Evolutionary conservation across 1,140 invertebrate species (phyloP), one percentile per base, ranked within the genome.

Genomic region (Hypsibius dujardini): DNA sequence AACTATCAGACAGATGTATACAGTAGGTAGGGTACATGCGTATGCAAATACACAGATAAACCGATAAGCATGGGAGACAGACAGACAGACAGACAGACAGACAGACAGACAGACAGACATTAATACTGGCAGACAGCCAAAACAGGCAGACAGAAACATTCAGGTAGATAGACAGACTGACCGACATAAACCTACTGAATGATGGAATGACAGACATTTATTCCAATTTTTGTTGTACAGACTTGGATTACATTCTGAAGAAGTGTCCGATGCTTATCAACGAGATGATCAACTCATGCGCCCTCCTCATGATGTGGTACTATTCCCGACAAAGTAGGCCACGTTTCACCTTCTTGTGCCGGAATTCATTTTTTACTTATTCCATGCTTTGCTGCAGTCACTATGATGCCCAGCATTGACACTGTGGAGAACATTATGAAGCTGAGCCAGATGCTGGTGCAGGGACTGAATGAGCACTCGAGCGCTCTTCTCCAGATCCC

Each of bases 351-450:
- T 40, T n/a, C 12, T 40, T 47, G 14, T 67, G 46, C 46, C 72
- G 3, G 7, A 62, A 56, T 28, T 15, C 69, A 72, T 76, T 59
- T 2, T 50, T 76, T 75, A 74, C 59, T 28, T 28, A 28, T 28
- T 28, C 28, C 28, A 28, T 28, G 28, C 28, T 28, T 84, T 84
- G 59, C 74, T 76, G 59, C 73, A 82, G 86, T 90, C 78, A 83
- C 84, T 47, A 82, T 87, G 69, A 81, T 93, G 72, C 92, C 94
- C 14, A 86, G 86, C 69, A 88, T 98, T 73, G 91, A 94, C 76
- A 97, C 95, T 1, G 88, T 98, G 72, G 95, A 99, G 81, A 95
- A 94, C 79, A 89, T 90, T 75, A 97, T 98, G 91, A 96, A 95
- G 81, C 79, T 97, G 46, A 88, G 87, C 74, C 91, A 93, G 69